These are phyloP conservation scores for Phenganax marumi DNA, from an alignment of 92 coral and sea anemone genomes.

Conservation along the genomic window DNA sequence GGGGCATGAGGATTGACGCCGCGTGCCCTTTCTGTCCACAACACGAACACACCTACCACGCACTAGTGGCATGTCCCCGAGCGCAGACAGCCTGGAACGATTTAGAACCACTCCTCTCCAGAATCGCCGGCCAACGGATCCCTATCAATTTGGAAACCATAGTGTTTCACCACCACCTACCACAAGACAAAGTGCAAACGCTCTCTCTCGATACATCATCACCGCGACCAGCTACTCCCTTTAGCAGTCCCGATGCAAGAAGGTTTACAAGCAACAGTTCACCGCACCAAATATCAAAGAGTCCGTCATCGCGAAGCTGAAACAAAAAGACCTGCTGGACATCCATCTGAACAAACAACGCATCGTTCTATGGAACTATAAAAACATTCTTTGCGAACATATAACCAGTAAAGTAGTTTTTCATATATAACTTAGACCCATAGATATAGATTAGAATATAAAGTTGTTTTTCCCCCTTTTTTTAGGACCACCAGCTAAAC, in stretches of 20 bases:
- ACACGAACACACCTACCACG: conserved; percentile 39
- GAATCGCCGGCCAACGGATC: neutral
- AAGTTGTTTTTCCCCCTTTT: too few relatives aligned
- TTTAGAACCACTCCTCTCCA: neutral
- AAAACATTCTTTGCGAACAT: too few relatives aligned
- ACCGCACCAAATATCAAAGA: neutral
- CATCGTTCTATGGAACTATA: neutral
- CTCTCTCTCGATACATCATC: neutral
- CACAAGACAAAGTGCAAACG: neutral
- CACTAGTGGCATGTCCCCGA: conserved; percentile 28
- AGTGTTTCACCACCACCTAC: neutral
- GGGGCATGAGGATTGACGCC: conserved; percentile 31
- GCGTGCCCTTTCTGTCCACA: conserved; percentile 38
- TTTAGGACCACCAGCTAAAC: too few relatives aligned
- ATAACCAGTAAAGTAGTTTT: too few relatives aligned
- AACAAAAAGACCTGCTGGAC: neutral
- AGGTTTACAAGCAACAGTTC: neutral
- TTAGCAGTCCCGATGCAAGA: neutral
- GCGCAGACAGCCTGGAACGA: conserved; percentile 34
- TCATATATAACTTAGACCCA: too few relatives aligned
- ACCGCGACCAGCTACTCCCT: neutral
- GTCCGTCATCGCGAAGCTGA: neutral
- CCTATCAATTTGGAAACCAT: neutral
- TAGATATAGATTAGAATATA: too few relatives aligned
- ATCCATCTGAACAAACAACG: neutral